phyloP scores from a whole-genome alignment of 2,797 vertebrate species.

The Carapus acus region DNA sequence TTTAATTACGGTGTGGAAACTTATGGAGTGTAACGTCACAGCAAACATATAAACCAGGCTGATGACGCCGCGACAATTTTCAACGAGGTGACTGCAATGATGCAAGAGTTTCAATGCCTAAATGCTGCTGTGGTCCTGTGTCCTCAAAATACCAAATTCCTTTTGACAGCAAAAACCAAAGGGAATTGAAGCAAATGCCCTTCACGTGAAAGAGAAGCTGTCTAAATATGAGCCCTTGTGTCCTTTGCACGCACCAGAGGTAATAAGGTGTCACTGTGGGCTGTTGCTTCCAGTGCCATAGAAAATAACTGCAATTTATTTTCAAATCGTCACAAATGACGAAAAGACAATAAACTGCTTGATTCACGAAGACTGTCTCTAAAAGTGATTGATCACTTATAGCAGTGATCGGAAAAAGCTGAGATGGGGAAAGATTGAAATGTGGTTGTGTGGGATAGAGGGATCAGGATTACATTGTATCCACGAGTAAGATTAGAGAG shows the following conservation, averaged over 20 bases:
- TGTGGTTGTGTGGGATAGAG: slow-evolving; percentile 44
- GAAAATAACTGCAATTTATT: background rate
- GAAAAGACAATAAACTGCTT: slow-evolving; percentile 21
- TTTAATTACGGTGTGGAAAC: too few relatives aligned
- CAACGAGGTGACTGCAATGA: too few relatives aligned
- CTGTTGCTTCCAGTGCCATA: background rate
- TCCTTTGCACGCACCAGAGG: background rate
- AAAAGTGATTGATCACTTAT: slow-evolving; percentile 15
- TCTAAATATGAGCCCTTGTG: background rate
- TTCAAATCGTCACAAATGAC: background rate
- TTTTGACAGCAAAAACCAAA: too few relatives aligned
- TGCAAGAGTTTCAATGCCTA: too few relatives aligned
- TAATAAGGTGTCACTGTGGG: background rate
- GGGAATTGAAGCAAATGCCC: too few relatives aligned
- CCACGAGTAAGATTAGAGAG: slow-evolving; percentile 61
- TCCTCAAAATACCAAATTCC: too few relatives aligned
- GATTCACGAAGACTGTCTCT: slow-evolving; percentile 24
- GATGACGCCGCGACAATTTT: too few relatives aligned
- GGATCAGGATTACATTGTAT: slow-evolving; percentile 53
- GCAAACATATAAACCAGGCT: too few relatives aligned
- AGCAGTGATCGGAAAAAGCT: slow-evolving; percentile 10
- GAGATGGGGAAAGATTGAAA: slow-evolving; percentile 38
- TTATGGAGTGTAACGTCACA: too few relatives aligned
- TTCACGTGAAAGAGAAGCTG: background rate
- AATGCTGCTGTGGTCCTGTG: background rate